Base-by-base conservation (phyloP, 2,888 invertebrate species). In the Biston stratarius region DNA sequence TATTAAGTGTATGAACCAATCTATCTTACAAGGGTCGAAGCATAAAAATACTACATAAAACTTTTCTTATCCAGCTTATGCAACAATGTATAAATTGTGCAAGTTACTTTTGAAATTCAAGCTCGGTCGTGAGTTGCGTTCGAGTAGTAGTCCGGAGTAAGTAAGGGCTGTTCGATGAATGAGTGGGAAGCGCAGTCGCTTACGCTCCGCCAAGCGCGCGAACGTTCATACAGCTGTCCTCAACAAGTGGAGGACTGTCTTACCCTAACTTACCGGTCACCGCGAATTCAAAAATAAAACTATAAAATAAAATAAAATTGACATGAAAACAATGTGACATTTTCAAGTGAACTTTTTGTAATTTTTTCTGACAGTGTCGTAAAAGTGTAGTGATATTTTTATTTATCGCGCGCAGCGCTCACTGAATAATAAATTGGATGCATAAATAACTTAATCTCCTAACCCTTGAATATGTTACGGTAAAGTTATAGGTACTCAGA, bases 141-240 rank as follows among this genome's bases (percentile, higher is more conserved):
- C 86, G 87, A 84, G 81, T 86, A 82, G 81, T 77, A 76, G 71
- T 59, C 77, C 76, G 68, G 76, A 77, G 88, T 90, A 83, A 77
- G 72, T 72, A 76, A 68, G 75, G 76, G 76, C 80, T 79, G 85
- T 82, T 84, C 86, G 86, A 89, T 88, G 89, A 89, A 91, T 91
- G 91, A 86, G 85, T 81, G 86, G 85, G 84, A 84, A 89, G 91
- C 92, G 91, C 93, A 93, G 93, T 92, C 90, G 92, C 82, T 86
- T 84, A 87, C 86, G 90, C 88, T 89, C 86, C 87, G 89, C 76
- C 88, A 89, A 84, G 87, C 91, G 92, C 91, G 92, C 91, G 92
- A 90, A 91, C 91, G 91, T 90, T 85, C 76, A 74, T 75, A 80
- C 69, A 78, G 81, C 75, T 77, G 71, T 70, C 83, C 81, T 88